Evolutionary conservation across 2,888 invertebrate genomes (phyloP), one percentile per base, ranked within the genome.

Genomic region (Hypolimnas misippus): DNA sequence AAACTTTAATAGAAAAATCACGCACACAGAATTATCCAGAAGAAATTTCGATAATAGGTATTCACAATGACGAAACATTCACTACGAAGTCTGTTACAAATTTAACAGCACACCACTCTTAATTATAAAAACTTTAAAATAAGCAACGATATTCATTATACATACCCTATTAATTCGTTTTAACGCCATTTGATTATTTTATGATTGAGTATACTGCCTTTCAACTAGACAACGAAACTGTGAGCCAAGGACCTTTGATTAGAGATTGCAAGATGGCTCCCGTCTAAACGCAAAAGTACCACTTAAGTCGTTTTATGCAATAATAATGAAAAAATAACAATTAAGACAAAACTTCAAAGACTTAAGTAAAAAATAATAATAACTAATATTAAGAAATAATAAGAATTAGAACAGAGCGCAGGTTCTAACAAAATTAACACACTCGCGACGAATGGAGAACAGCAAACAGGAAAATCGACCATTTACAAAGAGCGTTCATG

Each of bases 111-210:
- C 87, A 84, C 73, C 74, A 76, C 81, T 77, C 77, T 71, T 69
- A 70, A 73, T 73, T 71, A 66, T 70, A 67, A 70, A 75, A 78
- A 75, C 19, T 66, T 70, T 70, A 71, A 81, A 84, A 83, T 83
- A 82, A 76, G 75, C 71, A 73, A 72, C 72, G 70, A 72, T 77
- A 76, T 73, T 73, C 74, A 77, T 77, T 82, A 88, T 92, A 94
- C 95, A 89, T 95, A 96, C 96, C 97, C 97, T 97, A 95, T 97
- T 97, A 95, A 97, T 97, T 96, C 97, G 96, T 96, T 97, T 97
- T 96, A 97, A 96, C 95, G 97, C 97, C 97, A 97, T 97, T 95
- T 95, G 94, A 93, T 93, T 93, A 92, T 93, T 93, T 93, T 92
- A 93, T 92, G 93, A 93, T 94, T 93, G 93, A 94, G 93, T 94